A percentile compares a stretch with the other conserved stretches of the same genome.
Evolutionary conservation across 2,113 vertebrate species (phyloP).

Genomic region (Microcebus griseorufus): DNA sequence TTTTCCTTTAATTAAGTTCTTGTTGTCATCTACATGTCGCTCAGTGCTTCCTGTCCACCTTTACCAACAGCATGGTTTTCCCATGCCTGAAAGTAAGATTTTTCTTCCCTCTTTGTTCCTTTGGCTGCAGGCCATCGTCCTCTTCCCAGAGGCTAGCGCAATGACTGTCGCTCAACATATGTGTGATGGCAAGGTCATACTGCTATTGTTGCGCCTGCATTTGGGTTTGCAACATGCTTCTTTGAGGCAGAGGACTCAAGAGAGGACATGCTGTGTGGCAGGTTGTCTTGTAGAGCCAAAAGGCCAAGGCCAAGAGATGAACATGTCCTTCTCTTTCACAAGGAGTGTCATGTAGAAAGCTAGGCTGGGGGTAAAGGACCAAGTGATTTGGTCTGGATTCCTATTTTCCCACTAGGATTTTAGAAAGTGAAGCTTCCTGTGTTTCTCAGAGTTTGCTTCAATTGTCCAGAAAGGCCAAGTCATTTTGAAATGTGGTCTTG

Average conservation of each 20-base stretch:
- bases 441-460: not conserved
- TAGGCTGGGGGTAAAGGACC: not conserved
- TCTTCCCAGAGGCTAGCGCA: constrained; percentile 33
- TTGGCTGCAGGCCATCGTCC: not conserved
- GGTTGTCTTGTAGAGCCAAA: not conserved
- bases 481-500: constrained; percentile 51
- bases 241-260: not conserved
- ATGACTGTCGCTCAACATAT: not conserved
- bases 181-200: not conserved
- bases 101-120: constrained; percentile 39
- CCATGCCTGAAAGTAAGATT: constrained; percentile 27
- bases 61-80: constrained; percentile 31
- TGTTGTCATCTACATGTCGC: constrained; percentile 58
- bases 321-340: not conserved
- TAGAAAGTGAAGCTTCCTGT: constrained; percentile 42
- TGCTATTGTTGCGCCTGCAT: not conserved
- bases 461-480: not conserved
- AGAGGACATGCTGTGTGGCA: not conserved
- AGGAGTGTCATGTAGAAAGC: not conserved
- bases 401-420: not conserved
- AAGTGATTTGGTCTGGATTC: not conserved
- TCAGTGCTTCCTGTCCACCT: constrained; percentile 52
- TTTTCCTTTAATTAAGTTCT: constrained; percentile 64
- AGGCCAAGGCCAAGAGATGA: not conserved
- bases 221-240: constrained; percentile 50